Percentiles rank a stretch among this genome's conserved stretches.
phyloP scores from a whole-genome alignment of 2,113 vertebrate species.

The Todiramphus saurophagus region DNA sequence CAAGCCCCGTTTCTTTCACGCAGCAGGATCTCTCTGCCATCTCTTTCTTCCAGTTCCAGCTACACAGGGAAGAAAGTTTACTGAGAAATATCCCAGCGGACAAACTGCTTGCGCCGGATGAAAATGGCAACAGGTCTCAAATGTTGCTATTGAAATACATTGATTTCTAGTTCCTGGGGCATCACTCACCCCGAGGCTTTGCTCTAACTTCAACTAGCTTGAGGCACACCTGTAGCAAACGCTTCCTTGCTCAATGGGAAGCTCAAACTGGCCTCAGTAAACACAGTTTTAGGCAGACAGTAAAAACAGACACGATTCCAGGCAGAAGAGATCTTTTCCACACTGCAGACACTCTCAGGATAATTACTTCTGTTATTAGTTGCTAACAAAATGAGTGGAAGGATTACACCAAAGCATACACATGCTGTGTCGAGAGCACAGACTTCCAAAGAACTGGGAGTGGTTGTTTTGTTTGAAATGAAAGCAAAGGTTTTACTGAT shows the following conservation, averaged over 20 bases:
- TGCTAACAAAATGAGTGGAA: neutral
- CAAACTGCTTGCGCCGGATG: constrained; percentile 69
- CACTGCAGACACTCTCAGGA: neutral
- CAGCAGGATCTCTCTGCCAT: constrained; percentile 46
- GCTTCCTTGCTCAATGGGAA: neutral
- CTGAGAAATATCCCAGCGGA: constrained; percentile 64
- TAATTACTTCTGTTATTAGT: neutral
- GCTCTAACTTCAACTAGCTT: neutral
- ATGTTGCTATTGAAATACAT: neutral
- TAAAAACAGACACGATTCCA: neutral
- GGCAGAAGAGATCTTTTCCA: neutral
- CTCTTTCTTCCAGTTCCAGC: constrained; percentile 81
- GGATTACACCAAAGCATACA: neutral
- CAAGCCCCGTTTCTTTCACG: fast-evolving
- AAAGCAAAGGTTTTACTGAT: neutral
- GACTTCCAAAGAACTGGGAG: neutral
- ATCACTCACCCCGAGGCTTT: neutral
- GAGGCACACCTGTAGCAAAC: neutral
- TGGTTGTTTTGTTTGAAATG: neutral
- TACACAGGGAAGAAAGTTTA: constrained; percentile 72
- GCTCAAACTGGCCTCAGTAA: neutral
- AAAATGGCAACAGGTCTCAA: constrained; percentile 75
- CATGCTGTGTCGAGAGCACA: neutral
- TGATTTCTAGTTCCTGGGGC: neutral
- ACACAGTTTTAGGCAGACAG: neutral